A percentile compares a stretch with the other conserved stretches of the same genome.
These are phyloP conservation scores for Ornithoptera alexandrae DNA, from an alignment of 2,888 invertebrate genomes.

Conservation along the genomic window DNA sequence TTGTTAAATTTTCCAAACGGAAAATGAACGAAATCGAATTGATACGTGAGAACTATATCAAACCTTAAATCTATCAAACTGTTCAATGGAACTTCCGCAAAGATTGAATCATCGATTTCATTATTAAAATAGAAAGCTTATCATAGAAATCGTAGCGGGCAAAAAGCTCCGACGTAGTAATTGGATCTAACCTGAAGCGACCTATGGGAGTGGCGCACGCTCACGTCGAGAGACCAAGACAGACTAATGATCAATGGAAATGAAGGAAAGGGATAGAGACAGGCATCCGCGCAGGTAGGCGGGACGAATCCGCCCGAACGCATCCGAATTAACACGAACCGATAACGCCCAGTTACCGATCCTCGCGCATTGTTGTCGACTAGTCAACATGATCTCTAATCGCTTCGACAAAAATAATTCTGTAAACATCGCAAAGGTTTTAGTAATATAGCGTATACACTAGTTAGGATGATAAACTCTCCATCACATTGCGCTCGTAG, in stretches of 20 bases:
- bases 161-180: slow-evolving; percentile 69
- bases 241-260: slow-evolving; percentile 38
- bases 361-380: slow-evolving; percentile 45
- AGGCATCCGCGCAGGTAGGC: slow-evolving; percentile 56
- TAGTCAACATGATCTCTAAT: slow-evolving; percentile 52
- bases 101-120: slow-evolving; percentile 53
- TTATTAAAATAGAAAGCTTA: slow-evolving; percentile 65
- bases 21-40: too few relatives aligned
- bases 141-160: slow-evolving; percentile 62
- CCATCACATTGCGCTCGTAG: too few relatives aligned
- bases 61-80: neutral
- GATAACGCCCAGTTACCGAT: slow-evolving; percentile 69
- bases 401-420: slow-evolving; percentile 29
- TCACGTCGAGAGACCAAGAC: slow-evolving; percentile 49
- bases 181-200: slow-evolving; percentile 69
- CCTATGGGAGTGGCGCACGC: slow-evolving; percentile 65
- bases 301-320: slow-evolving; percentile 56
- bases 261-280: slow-evolving; percentile 50
- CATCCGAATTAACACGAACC: slow-evolving; percentile 56
- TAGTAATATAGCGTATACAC: slow-evolving; percentile 36
- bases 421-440: slow-evolving; percentile 39
- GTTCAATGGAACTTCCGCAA: slow-evolving; percentile 32
- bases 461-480: too few relatives aligned
- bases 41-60: neutral
- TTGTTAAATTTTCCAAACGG: too few relatives aligned